phyloP scores from a whole-genome alignment of 2,113 vertebrate genomes.

The Bambusicola thoracicus region DNA sequence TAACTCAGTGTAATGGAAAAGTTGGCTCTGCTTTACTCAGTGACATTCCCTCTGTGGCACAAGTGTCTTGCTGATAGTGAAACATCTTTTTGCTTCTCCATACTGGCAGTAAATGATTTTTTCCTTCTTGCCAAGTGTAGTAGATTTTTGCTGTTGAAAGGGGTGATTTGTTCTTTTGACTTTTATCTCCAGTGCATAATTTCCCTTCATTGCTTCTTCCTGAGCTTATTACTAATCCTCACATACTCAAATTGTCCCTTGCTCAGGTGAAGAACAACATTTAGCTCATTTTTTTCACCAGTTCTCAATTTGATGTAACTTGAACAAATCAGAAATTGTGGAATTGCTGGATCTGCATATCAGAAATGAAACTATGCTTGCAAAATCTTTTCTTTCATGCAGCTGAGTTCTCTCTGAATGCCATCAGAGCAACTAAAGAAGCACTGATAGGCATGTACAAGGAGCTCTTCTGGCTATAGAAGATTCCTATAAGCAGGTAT shows the following conservation, averaged over 20 bases:
- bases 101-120: not conserved
- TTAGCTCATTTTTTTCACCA: not conserved
- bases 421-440: not conserved
- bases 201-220: not conserved
- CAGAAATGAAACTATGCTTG: not conserved
- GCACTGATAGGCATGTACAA: rapidly evolving
- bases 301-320: not conserved
- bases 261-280: not conserved
- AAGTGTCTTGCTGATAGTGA: not conserved
- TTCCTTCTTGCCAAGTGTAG: not conserved
- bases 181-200: not conserved
- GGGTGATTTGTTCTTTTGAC: slow-evolving; percentile 33
- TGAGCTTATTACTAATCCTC: not conserved
- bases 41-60: not conserved
- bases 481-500: not conserved
- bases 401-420: not conserved
- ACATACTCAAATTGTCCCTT: not conserved
- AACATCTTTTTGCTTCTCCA: not conserved
- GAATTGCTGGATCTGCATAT: not conserved
- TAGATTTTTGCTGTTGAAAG: not conserved
- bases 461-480: not conserved
- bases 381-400: not conserved
- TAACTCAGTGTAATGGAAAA: not conserved
- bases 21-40: not conserved
- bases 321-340: not conserved